Evolutionary conservation across 2,113 vertebrate genomes (phyloP).

Genomic region (Pseudorectes ferrugineus): DNA sequence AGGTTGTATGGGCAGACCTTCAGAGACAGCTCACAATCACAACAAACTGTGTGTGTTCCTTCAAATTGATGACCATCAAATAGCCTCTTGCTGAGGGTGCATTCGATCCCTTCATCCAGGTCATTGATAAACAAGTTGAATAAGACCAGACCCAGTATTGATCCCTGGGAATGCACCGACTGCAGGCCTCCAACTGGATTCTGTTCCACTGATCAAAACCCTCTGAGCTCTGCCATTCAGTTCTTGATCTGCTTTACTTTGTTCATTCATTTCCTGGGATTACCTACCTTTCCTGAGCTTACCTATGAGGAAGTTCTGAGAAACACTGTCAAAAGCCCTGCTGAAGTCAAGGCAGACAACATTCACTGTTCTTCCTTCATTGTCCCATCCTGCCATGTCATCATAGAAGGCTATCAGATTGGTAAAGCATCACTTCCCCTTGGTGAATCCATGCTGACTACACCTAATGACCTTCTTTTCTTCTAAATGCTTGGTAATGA

Average conservation of each 20-base stretch:
- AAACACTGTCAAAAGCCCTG: neutral
- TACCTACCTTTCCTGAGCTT: neutral
- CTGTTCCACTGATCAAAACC: neutral
- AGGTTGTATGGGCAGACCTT: neutral
- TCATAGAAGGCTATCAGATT: neutral
- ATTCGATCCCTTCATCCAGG: neutral
- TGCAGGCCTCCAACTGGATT: neutral
- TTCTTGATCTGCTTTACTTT: neutral
- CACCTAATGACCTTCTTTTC: neutral
- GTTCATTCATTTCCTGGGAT: neutral
- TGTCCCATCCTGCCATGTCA: neutral
- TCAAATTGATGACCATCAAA: neutral
- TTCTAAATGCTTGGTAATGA: neutral
- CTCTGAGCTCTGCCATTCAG: neutral
- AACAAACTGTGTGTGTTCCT: neutral
- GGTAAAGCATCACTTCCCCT: neutral
- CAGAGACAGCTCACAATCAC: neutral
- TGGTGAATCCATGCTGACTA: neutral
- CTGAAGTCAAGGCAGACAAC: neutral
- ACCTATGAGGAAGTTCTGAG: neutral
- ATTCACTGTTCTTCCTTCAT: neutral
- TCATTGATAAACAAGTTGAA: neutral
- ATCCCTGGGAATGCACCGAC: neutral
- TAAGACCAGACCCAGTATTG: neutral
- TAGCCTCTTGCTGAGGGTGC: neutral